Evolutionary conservation across 2,113 vertebrate species (phyloP), one percentile per base, ranked within the genome.

Genomic region (Hydropotes inermis): DNA sequence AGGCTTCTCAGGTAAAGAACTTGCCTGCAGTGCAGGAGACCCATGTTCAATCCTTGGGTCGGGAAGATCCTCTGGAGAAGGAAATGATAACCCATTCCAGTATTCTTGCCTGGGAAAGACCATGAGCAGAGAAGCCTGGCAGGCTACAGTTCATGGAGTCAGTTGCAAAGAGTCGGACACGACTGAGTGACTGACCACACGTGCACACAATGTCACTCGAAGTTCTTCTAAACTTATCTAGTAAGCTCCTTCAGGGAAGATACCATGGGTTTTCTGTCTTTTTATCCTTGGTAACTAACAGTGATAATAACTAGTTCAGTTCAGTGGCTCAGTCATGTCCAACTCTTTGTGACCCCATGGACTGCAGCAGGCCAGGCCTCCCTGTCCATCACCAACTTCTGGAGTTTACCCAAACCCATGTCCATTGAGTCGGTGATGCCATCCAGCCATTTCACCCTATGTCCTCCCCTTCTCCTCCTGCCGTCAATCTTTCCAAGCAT

Each of bases 151-250:
- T 43, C 36, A 43, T 43, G 21, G 11, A 25, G 21, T 74, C 36
- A 25, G n/a, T 70, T 23, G n/a, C 21, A 74, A 39, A 25, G 36
- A 74, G 70, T 74, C 0, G 36, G 36, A 25, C 11, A 74, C 0
- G 0, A 14, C 70, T 74, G 70, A 74, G 36, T 43, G 36, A 25
- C 1, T 74, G 36, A 43, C 5, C 0, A 43, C 0, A 0, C 21
- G 7, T 43, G 23, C 6, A 43, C 11, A 74, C 70, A 61, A 79
- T 50, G 25, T 19, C 83, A 30, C 30, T 82, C 4, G 33, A 25
- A 89, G 39, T 1, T 90, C 27, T 52, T 96, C 19, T 28, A 89
- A 47, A 89, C 43, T 36, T 25, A 55, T 5, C 2, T 2, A 57
- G 14, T 52, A 7, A 64, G 3, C 27, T 74, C 7, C 15, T 87